Base-by-base conservation (phyloP, 2,797 vertebrate genomes). In the Ctenopoma kingsleyae region DNA sequence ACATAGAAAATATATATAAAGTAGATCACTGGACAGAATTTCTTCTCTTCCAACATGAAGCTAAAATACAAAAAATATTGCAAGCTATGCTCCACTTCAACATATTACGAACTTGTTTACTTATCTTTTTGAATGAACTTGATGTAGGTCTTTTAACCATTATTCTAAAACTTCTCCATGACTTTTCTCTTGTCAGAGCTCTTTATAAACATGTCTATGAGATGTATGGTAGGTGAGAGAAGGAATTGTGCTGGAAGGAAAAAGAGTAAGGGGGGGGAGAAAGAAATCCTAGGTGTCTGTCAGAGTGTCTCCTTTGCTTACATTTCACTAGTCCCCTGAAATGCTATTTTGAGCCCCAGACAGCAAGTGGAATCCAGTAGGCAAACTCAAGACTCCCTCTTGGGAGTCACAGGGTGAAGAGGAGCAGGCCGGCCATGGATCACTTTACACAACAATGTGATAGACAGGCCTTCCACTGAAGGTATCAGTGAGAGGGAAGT, bases 311-410 rank as follows among this genome's bases (percentile, higher is more conserved):
- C 88, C 87, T 91, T 89, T 92, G 92, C 91, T 94, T 93, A 93
- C 89, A 92, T 93, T 93, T 93, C 92, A 92, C 88, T 87, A 87
- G 88, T 90, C 90, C 90, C 89, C 87, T 89, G 89, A 93, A 94
- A 89, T 89, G 91, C 92, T 95, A 94, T 95, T 94, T 93, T 93
- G 90, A 94, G 93, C 86, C 82, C 80, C 82, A 91, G 92, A 93
- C 92, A 90, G 91, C 90, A 90, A 90, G 88, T 93, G 94, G 91
- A 91, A 93, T 93, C 86, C 90, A 91, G 91, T 80, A 91, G 89
- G 91, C 89, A 92, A 91, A 94, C 92, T 91, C 88, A 80, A 86
- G 84, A 85, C 82, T 90, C 81, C 73, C 91, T 92, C 91, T 75
- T 77, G 83, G 87, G 92, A 91, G 84, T 83, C 74, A 60, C 64